Evolutionary conservation across 2,113 vertebrate species (phyloP).

Genomic region (Rhea americana): DNA sequence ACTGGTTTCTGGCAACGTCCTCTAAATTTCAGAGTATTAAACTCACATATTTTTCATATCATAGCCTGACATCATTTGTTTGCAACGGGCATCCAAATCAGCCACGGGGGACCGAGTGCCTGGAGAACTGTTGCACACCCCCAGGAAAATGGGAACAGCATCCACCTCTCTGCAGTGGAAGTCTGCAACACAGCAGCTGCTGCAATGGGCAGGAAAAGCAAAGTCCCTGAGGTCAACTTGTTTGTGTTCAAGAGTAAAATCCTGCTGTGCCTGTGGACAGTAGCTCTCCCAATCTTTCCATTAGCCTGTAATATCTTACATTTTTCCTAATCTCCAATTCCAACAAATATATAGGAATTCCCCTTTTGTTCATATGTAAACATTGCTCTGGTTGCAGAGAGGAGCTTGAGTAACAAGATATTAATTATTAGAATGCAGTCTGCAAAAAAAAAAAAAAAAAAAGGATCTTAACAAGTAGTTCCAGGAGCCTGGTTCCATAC

Average conservation of each 20-base stretch:
- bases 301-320: not conserved
- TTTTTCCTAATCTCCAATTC: not conserved
- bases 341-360: not conserved
- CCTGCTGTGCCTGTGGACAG: not conserved
- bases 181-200: not conserved
- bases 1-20: not conserved
- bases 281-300: not conserved
- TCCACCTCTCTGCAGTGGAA: not conserved
- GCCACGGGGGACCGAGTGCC: not conserved
- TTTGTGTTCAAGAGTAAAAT: not conserved
- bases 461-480: not conserved
- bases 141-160: not conserved
- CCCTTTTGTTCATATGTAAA: not conserved
- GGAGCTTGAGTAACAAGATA: not conserved
- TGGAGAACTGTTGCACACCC: not conserved
- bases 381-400: not conserved
- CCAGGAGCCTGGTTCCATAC: not conserved
- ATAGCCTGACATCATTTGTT: not conserved
- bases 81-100: not conserved
- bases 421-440: not conserved
- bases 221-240: not conserved
- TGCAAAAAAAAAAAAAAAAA: not conserved
- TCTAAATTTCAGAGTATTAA: not conserved
- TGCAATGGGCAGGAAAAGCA: rapidly evolving
- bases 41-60: not conserved